phyloP scores from a whole-genome alignment of 1,140 invertebrate genomes.

The Drosophila dunni region DNA sequence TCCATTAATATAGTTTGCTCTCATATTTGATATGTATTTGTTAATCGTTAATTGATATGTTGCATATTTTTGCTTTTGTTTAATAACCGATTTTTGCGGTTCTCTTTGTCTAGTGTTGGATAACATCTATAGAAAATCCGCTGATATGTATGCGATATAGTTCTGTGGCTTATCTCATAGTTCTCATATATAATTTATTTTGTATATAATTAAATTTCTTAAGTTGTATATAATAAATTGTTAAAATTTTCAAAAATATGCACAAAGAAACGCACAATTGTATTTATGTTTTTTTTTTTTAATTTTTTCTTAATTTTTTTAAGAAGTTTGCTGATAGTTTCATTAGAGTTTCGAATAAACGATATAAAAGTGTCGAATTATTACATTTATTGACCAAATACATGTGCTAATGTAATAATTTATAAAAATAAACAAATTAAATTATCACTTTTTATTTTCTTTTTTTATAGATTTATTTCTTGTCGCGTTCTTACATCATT shows the following conservation, averaged over 20 bases:
- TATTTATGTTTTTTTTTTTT: slow-evolving; percentile 37
- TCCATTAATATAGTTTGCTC: slow-evolving; percentile 19
- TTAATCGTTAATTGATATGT: slow-evolving; percentile 70
- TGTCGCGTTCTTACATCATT: slow-evolving; percentile 59
- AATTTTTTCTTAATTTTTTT: slow-evolving; percentile 31
- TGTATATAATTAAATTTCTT: slow-evolving; percentile 36
- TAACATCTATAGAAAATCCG: slow-evolving; percentile 47
- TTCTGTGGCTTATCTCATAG: slow-evolving; percentile 59
- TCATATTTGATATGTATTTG: slow-evolving; percentile 76
- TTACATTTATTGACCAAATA: slow-evolving; percentile 32
- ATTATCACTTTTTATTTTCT: slow-evolving; percentile 68
- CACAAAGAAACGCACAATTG: slow-evolving; percentile 53
- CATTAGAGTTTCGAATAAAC: slow-evolving; percentile 36
- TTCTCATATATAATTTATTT: slow-evolving; percentile 21
- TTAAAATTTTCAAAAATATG: slow-evolving; percentile 68
- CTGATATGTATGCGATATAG: slow-evolving; percentile 79
- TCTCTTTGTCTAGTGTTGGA: slow-evolving; percentile 18
- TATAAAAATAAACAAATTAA: slow-evolving; percentile 43
- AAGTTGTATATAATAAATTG: slow-evolving; percentile 50
- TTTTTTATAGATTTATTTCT: slow-evolving; percentile 13
- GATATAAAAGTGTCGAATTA: slow-evolving; percentile 38
- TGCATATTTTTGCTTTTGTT: slow-evolving; percentile 51
- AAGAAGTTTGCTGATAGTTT: slow-evolving; percentile 33
- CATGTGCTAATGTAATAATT: slow-evolving; percentile 40
- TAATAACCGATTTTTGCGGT: slow-evolving; percentile 38